phyloP scores from a whole-genome alignment of 2,888 invertebrate species.

The Caenorhabditis uteleia region DNA sequence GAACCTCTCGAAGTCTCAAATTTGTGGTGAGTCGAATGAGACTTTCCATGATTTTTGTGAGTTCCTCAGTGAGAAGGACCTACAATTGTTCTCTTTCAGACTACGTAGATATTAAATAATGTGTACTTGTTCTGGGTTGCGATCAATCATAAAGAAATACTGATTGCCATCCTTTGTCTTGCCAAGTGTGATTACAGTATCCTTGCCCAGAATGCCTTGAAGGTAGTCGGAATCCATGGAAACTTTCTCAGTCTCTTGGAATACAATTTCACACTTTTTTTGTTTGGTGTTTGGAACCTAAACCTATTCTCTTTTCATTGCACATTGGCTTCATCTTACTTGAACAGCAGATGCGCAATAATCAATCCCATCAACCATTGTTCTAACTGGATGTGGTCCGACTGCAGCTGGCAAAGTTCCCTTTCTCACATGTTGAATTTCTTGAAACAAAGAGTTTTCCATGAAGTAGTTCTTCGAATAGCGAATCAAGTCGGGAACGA shows the following conservation, averaged over 20 bases:
- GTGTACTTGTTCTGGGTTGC: slow-evolving; percentile 25
- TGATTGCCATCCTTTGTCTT: slow-evolving; percentile 17
- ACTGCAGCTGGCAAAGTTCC: slow-evolving; percentile 31
- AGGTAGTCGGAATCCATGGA: slow-evolving; percentile 14
- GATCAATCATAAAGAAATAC: slow-evolving; percentile 22
- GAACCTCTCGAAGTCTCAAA: slow-evolving; percentile 21
- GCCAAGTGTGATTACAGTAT: slow-evolving; percentile 25
- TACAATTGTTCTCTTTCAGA: too few relatives aligned
- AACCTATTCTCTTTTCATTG: not conserved
- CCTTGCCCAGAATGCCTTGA: slow-evolving; percentile 10
- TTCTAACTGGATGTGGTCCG: slow-evolving; percentile 25
- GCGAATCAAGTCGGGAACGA: slow-evolving; percentile 31
- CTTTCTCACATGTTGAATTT: slow-evolving; percentile 28
- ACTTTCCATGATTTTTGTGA: slow-evolving; percentile 25
- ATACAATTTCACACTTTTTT: slow-evolving; percentile 18
- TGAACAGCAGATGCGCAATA: slow-evolving; percentile 32
- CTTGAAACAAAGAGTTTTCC: slow-evolving; percentile 31
- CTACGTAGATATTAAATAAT: too few relatives aligned
- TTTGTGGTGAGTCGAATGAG: slow-evolving; percentile 32
- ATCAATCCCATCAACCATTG: slow-evolving; percentile 35
- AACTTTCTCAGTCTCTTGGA: slow-evolving; percentile 29
- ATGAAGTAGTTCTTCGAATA: slow-evolving; percentile 24
- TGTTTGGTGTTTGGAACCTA: slow-evolving; percentile 28
- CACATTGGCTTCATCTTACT: slow-evolving; percentile 5
- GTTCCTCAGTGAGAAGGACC: slow-evolving; percentile 12